Evolutionary conservation across 1,140 invertebrate species (phyloP), one percentile per base, ranked within the genome.

Genomic region (Drosophila hydei): DNA sequence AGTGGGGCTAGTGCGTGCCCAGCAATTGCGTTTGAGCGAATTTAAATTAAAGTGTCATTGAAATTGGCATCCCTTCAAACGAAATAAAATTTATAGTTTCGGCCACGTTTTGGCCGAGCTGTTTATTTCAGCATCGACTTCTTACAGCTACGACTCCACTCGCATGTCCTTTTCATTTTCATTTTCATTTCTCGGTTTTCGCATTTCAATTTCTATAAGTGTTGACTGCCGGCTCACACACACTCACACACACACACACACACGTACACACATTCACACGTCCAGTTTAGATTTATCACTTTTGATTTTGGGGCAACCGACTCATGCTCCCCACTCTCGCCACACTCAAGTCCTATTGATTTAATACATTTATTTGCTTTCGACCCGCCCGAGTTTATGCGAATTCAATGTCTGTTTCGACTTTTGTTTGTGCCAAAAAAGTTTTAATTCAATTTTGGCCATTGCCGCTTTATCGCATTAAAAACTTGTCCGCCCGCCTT

Each of bases 41-140:
- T 88, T 88, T 88, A 88, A 88, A 88, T 88, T 88, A 88, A 88
- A 88, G 83, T 88, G 83, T 88, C 83, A 88, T 88, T 88, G 75
- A 67, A 88, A 88, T 83, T 88, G 83, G 84, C 78, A 81, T 69
- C 58, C 83, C 84, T 79, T 87, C 78, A 87, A 79, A 65, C 61
- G 68, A 88, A 88, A 88, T 88, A 88, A 88, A 88, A 88, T 88
- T 88, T 88, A 88, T 88, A 88, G 83, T 88, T 88, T 88, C 71
- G 72, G 65, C 75, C 59, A 52, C n/a, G 54, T 33, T 30, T 68
- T 64, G 62, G 47, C 51, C 56, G 19, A 61, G 51, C 55, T 68
- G 70, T 72, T 74, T 71, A 70, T 75, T 54, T 64, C 51, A 61
- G 56, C 30, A 45, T 19, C n/a, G n/a, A n/a, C n/a, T n/a, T n/a